phyloP scores from a whole-genome alignment of 2,888 invertebrate genomes.

The Hymenopus coronatus region DNA sequence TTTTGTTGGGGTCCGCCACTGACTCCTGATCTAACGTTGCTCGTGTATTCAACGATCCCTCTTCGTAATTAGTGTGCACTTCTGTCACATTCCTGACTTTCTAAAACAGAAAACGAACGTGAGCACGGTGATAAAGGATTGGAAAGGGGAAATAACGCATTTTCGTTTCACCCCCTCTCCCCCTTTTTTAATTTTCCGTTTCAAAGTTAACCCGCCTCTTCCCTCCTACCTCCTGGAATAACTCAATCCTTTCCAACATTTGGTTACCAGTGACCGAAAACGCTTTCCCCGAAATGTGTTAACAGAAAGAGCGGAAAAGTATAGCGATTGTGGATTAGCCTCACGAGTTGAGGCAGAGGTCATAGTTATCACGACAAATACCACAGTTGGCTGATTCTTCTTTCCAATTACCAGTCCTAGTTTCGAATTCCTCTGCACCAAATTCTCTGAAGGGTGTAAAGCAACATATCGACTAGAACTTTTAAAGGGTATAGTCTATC shows the following conservation, averaged over 20 bases:
- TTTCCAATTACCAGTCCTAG: not conserved
- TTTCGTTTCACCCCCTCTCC: not conserved
- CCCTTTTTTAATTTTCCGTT: not conserved
- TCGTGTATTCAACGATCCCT: not conserved
- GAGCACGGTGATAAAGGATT: not conserved
- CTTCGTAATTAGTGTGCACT: constrained; percentile 9
- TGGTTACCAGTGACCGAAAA: not conserved
- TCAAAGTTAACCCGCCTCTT: not conserved
- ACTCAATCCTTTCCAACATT: not conserved
- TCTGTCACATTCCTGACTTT: constrained; percentile 1
- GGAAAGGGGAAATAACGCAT: not conserved
- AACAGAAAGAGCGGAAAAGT: not conserved
- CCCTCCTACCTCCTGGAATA: not conserved
- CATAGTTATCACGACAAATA: not conserved
- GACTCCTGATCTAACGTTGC: not conserved
- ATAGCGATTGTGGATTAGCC: not conserved
- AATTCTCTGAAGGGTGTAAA: too few species aligned
- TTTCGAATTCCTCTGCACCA: too few species aligned
- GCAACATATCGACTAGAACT: too few species aligned
- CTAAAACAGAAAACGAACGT: not conserved
- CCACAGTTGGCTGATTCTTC: not conserved
- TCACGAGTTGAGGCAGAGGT: not conserved
- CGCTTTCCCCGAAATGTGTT: not conserved
- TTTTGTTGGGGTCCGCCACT: not conserved
- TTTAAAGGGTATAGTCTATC: too few species aligned